Evolutionary conservation across 2,113 vertebrate genomes (phyloP).

Genomic region (Pelusios castaneus): DNA sequence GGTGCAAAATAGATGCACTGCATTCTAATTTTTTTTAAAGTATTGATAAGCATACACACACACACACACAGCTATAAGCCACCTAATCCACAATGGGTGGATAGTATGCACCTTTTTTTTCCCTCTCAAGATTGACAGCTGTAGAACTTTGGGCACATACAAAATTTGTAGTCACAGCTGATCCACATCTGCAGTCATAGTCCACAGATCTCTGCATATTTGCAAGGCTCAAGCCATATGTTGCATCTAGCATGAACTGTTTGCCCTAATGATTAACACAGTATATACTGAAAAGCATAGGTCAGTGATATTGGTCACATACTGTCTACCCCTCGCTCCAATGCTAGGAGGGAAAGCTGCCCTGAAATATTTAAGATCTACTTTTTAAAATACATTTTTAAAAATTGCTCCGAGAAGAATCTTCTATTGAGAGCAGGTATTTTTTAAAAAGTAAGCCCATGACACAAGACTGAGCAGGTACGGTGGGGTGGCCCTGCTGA

Average conservation of each 20-base stretch:
- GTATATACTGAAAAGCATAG: background rate
- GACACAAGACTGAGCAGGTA: background rate
- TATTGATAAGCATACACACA: background rate
- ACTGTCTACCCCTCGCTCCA: background rate
- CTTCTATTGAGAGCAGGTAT: fast-evolving
- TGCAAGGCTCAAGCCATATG: no score
- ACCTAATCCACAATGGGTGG: background rate
- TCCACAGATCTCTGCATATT: no score
- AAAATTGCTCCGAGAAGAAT: fast-evolving
- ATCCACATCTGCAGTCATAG: no score
- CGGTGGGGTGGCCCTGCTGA: background rate
- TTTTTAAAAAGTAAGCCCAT: fast-evolving
- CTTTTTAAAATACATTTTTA: background rate
- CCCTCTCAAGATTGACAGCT: no score
- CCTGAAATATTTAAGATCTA: background rate
- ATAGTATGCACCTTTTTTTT: background rate
- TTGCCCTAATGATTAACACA: background rate
- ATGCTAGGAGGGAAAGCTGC: background rate
- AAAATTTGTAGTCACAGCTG: background rate
- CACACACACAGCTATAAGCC: background rate
- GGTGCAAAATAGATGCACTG: background rate
- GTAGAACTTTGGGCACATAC: background rate
- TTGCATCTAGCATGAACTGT: background rate
- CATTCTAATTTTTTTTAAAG: background rate
- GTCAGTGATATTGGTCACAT: background rate